Conservation (phyloP, 1,140 invertebrate genomes). For the Agraylea sexmaculata region DNA sequence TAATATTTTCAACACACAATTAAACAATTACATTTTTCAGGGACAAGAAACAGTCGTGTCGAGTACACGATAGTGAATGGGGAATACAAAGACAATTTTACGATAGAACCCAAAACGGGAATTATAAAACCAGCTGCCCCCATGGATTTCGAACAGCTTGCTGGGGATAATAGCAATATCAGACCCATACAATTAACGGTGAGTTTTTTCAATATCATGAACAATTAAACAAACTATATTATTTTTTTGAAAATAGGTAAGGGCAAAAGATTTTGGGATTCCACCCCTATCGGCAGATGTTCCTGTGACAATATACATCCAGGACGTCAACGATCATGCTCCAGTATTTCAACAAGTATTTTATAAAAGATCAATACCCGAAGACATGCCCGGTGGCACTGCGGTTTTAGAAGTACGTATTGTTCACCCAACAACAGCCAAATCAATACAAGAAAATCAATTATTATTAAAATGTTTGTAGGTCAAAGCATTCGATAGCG, state of each 20-base stretch:
- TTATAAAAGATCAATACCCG: conserved; percentile 68
- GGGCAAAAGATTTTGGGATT: conserved; percentile 67
- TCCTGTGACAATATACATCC: conserved; percentile 66
- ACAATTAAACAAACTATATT: background rate
- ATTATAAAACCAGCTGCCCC: conserved; percentile 52
- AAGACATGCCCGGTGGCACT: conserved; percentile 69
- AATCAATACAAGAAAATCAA: too few species aligned
- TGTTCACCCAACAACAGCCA: too few species aligned
- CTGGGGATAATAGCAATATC: conserved; percentile 48
- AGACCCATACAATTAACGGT: conserved; percentile 59
- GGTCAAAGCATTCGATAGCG: conserved; percentile 71
- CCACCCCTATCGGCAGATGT: conserved; percentile 65
- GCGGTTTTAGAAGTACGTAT: conserved; percentile 57
- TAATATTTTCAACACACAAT: conserved; percentile 4
- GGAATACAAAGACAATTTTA: conserved; percentile 66
- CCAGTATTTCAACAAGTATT: conserved; percentile 65
- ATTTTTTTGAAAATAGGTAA: conserved; percentile 31
- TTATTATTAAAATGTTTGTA: conserved; percentile 24
- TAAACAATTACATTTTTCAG: conserved; percentile 29
- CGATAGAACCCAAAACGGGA: conserved; percentile 62
- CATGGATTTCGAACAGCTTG: conserved; percentile 69
- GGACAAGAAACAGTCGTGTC: conserved; percentile 75
- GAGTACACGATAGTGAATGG: conserved; percentile 69
- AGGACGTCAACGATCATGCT: conserved; percentile 78
- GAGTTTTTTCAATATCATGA: conserved; percentile 19